A percentile compares a stretch with the other conserved stretches of the same genome.
phyloP scores from a whole-genome alignment of 2,797 vertebrate species.

The Nannoperca obscura region DNA sequence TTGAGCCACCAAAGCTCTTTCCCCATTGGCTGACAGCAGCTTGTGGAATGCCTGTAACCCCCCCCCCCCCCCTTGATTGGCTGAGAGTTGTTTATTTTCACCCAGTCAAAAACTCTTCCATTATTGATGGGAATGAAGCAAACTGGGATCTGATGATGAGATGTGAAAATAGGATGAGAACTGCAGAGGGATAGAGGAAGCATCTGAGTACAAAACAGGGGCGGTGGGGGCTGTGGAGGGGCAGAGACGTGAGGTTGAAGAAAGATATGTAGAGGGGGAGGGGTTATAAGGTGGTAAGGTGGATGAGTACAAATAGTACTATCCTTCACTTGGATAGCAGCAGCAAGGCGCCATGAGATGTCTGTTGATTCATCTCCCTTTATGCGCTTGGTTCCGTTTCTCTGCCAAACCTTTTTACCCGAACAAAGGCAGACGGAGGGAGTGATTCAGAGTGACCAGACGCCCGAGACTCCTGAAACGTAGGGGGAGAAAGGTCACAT shows the following conservation, averaged over 20 bases:
- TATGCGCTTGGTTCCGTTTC: conserved; percentile 67
- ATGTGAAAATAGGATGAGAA: conserved; percentile 61
- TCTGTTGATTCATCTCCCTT: conserved; percentile 78
- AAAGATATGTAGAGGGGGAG: conserved; percentile 52
- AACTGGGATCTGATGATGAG: conserved; percentile 71
- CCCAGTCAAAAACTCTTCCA: conserved; percentile 66
- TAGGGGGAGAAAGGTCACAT: conserved; percentile 81
- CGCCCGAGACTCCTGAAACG: conserved; percentile 72
- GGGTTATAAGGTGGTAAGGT: conserved; percentile 75
- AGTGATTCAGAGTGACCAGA: conserved; percentile 82
- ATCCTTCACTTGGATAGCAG: conserved; percentile 66
- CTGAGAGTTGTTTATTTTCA: conserved; percentile 75
- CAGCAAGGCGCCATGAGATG: conserved; percentile 70
- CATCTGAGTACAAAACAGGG: conserved; percentile 48
- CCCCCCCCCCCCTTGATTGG: conserved; percentile 51
- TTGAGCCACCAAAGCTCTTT: conserved; percentile 48
- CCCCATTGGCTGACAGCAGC: conserved; percentile 58
- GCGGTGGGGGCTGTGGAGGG: conserved; percentile 23
- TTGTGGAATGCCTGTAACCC: conserved; percentile 37
- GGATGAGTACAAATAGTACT: conserved; percentile 67
- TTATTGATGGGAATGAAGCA: conserved; percentile 79
- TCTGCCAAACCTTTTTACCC: conserved; percentile 64
- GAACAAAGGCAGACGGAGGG: conserved; percentile 78
- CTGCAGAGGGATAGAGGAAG: conserved; percentile 48
- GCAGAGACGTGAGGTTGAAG: conserved; percentile 40